Evolutionary conservation across 2,113 vertebrate species (phyloP).

Genomic region (Nycticorax nycticorax): DNA sequence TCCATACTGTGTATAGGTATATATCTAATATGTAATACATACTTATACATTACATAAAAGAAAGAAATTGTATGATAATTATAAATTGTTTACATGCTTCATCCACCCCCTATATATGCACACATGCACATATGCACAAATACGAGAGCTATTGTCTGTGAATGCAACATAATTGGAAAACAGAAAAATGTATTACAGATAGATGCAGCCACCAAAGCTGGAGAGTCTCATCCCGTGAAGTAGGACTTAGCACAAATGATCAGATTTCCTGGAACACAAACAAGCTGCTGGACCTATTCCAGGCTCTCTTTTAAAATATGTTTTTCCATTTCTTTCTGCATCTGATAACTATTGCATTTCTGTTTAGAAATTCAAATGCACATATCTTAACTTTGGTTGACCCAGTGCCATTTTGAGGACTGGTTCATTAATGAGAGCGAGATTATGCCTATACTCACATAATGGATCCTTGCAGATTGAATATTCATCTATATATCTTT

Average conservation of each 20-base stretch:
- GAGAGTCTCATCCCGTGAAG: not conserved
- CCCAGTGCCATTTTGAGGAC: not conserved
- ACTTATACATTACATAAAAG: not conserved
- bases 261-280: not conserved
- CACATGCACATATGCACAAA: not conserved
- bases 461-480: not conserved
- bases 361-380: not conserved
- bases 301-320: not conserved
- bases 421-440: not conserved
- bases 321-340: not conserved
- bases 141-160: not conserved
- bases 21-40: not conserved
- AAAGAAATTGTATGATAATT: not conserved
- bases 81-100: not conserved
- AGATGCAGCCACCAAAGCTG: not conserved
- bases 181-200: not conserved
- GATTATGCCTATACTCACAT: not conserved
- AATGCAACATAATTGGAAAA: not conserved
- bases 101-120: rapidly evolving
- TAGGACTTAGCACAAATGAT: not conserved
- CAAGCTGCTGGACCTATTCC: not conserved
- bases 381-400: not conserved
- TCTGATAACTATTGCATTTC: not conserved
- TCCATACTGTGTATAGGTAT: rapidly evolving
- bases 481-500: not conserved